These are phyloP conservation scores for Halcyon chelicuti DNA, from an alignment of 2,797 vertebrate genomes.

Conservation along the genomic window DNA sequence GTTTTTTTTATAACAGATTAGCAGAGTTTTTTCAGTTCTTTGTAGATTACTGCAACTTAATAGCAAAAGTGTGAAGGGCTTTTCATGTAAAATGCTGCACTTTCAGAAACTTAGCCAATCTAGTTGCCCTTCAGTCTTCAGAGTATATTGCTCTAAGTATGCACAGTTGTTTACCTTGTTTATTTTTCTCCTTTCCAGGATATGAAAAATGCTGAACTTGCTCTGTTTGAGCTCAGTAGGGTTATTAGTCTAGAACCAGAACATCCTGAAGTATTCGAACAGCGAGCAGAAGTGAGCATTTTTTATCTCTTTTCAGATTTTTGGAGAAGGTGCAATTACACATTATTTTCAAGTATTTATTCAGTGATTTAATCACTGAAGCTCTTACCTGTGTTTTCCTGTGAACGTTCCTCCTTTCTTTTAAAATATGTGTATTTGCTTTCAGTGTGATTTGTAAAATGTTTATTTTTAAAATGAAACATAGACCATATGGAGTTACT, in stretches of 20 bases:
- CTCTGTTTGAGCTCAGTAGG: conserved; percentile 92
- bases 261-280: conserved; percentile 94
- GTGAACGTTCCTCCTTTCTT: neutral
- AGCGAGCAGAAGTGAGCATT: conserved; percentile 92
- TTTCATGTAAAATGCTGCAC: neutral
- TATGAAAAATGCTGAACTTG: conserved; percentile 95
- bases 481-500: neutral
- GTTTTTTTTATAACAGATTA: neutral
- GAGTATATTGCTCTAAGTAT: neutral
- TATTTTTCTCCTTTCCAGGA: conserved; percentile 83
- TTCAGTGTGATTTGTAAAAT: neutral
- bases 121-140: neutral
- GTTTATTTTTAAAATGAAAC: neutral
- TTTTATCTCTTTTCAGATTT: neutral
- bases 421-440: neutral
- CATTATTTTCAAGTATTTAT: neutral
- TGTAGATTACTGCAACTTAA: neutral
- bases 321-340: neutral
- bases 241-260: conserved; percentile 92
- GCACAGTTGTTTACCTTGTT: neutral
- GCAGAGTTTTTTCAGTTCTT: neutral
- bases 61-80: neutral
- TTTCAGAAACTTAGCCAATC: neutral
- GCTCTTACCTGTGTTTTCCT: neutral
- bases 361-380: neutral